Conservation (phyloP, 2,113 vertebrate genomes). For the Pangasianodon hypophthalmus region DNA sequence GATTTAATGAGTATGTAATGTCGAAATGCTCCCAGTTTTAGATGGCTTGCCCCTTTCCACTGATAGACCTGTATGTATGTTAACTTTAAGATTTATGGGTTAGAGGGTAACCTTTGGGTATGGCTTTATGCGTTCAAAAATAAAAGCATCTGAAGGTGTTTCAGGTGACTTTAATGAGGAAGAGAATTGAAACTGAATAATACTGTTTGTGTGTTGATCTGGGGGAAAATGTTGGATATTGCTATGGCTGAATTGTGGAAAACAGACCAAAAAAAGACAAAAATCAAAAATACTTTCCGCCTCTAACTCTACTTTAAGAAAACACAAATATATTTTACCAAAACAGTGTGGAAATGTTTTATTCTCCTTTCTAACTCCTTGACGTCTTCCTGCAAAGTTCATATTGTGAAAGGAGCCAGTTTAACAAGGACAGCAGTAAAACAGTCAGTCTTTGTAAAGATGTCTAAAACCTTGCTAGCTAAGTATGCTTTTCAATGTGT, state of each 20-base stretch:
- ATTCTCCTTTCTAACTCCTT: not conserved
- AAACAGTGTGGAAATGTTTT: not conserved
- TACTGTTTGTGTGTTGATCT: too few relatives aligned
- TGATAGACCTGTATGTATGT: not conserved
- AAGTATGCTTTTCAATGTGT: not conserved
- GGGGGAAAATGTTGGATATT: too few relatives aligned
- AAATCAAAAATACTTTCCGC: too few relatives aligned
- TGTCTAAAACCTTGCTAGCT: not conserved
- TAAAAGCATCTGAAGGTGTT: too few relatives aligned
- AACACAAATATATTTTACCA: not conserved
- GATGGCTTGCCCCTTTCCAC: not conserved
- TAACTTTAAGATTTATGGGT: not conserved
- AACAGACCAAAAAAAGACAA: too few relatives aligned
- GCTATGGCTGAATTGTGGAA: too few relatives aligned
- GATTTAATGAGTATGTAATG: constrained; percentile 10
- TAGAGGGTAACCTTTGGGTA: not conserved
- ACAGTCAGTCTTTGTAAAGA: not conserved
- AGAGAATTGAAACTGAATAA: too few relatives aligned
- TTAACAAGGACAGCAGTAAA: not conserved
- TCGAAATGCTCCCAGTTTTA: not conserved
- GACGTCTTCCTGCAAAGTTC: not conserved
- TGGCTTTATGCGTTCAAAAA: too few relatives aligned
- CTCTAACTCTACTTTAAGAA: not conserved
- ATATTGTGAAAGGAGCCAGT: not conserved
- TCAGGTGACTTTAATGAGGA: too few relatives aligned